phyloP scores from a whole-genome alignment of 2,113 vertebrate genomes.

The Phycodurus eques region DNA sequence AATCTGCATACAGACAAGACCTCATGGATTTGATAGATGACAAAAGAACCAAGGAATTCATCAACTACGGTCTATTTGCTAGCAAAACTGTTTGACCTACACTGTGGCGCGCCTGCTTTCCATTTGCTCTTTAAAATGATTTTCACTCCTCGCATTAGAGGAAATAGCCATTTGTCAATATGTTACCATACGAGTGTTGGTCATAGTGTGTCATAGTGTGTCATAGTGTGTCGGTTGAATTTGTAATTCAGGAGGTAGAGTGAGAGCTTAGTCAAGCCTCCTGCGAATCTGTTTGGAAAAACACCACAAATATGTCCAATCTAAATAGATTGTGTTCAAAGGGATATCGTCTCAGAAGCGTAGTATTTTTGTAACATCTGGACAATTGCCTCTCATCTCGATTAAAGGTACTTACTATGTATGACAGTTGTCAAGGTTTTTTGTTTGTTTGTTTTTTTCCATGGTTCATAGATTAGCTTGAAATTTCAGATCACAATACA shows the following conservation, averaged over 20 bases:
- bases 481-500: not conserved
- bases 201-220: constrained; percentile 3
- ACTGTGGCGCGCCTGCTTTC: constrained; percentile 35
- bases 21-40: constrained; percentile 39
- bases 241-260: constrained; percentile 19
- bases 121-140: constrained; percentile 30
- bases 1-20: constrained; percentile 19
- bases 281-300: not conserved
- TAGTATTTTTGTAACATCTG: constrained; percentile 29
- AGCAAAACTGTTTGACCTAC: constrained; percentile 8
- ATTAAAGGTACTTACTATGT: no score
- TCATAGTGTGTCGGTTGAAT: constrained; percentile 21
- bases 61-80: constrained; percentile 32
- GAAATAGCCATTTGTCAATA: constrained; percentile 46
- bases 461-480: not conserved
- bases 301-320: not conserved
- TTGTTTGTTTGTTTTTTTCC: not conserved
- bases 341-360: not conserved
- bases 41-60: constrained; percentile 23
- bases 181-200: constrained; percentile 15
- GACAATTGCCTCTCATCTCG: not conserved
- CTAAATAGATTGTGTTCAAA: not conserved
- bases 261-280: constrained; percentile 1
- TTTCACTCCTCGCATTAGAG: constrained; percentile 31
- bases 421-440: not conserved